A percentile compares a stretch with the other conserved stretches of the same genome.
Conservation (phyloP, 2,797 vertebrate species). For the Rhincodon typus region DNA sequence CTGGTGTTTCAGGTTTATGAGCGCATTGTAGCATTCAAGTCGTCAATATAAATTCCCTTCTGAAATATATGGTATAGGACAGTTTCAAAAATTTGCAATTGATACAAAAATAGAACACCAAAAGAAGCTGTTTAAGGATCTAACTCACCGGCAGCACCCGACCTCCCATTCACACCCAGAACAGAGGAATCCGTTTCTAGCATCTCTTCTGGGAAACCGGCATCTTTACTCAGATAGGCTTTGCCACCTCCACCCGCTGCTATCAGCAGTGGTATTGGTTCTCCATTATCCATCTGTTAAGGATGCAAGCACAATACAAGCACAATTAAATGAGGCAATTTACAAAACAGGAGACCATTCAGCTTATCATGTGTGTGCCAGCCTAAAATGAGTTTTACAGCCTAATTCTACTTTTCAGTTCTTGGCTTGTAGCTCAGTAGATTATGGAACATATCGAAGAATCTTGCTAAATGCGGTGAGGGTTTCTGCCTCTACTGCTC, state of each 20-base stretch:
- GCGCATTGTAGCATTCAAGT: not conserved
- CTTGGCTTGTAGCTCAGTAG: not conserved
- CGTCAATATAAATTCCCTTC: not conserved
- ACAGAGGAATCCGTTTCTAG: conserved; percentile 74
- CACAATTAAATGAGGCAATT: not conserved
- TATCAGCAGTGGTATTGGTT: conserved; percentile 75
- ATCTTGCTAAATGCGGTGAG: not conserved
- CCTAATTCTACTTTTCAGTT: not conserved
- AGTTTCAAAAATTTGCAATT: not conserved
- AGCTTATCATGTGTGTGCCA: too few relatives aligned
- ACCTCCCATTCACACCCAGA: conserved; percentile 80
- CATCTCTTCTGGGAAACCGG: conserved; percentile 70
- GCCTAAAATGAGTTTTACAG: not conserved
- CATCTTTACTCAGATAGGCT: conserved; percentile 82
- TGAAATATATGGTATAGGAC: not conserved
- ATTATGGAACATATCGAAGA: not conserved
- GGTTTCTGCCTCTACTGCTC: not conserved
- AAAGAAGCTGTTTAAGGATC: not conserved
- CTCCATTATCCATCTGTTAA: conserved; percentile 72
- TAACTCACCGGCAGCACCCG: conserved; percentile 77
- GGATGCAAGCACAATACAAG: conserved; percentile 43
- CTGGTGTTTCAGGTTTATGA: too few relatives aligned
- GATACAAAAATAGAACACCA: not conserved
- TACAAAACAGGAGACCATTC: not conserved
- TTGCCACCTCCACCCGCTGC: conserved; percentile 91